phyloP scores from a whole-genome alignment of 2,888 invertebrate species.

The Shargacucullia verbasci region DNA sequence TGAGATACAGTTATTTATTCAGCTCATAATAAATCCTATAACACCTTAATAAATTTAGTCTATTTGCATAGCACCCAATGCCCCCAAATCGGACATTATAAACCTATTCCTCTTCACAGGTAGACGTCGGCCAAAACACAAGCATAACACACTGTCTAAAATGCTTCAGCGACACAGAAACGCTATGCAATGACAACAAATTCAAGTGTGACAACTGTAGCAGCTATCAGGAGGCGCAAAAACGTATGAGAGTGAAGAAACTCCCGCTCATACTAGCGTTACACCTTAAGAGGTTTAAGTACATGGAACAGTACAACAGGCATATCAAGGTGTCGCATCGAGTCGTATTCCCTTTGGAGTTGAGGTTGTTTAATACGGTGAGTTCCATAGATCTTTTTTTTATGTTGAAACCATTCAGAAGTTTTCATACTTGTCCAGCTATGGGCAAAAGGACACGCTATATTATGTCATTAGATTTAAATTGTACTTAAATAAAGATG shows the following conservation, averaged over 20 bases:
- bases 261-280: constrained; percentile 99
- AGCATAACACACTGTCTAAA: constrained; percentile 99
- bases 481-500: too few species aligned
- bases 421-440: neutral
- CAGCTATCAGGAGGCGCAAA: constrained; percentile 99
- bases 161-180: constrained; percentile 99
- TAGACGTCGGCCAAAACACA: constrained; percentile 99
- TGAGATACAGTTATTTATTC: too few species aligned
- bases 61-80: too few species aligned
- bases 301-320: constrained; percentile 99
- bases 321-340: constrained; percentile 99
- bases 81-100: neutral
- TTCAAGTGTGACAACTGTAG: constrained; percentile 99
- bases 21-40: too few species aligned
- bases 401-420: too few species aligned
- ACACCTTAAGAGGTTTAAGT: constrained; percentile 99
- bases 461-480: too few species aligned
- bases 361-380: constrained; percentile 99
- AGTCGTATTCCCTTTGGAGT: constrained; percentile 99
- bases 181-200: constrained; percentile 99
- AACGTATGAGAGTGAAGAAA: constrained; percentile 99
- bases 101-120: constrained; percentile 88
- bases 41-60: too few species aligned
- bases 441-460: too few species aligned
- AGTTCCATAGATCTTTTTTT: constrained; percentile 68